A percentile compares a stretch with the other conserved stretches of the same genome.
Evolutionary conservation across 2,797 vertebrate species (phyloP).

Genomic region (Nasua narica): DNA sequence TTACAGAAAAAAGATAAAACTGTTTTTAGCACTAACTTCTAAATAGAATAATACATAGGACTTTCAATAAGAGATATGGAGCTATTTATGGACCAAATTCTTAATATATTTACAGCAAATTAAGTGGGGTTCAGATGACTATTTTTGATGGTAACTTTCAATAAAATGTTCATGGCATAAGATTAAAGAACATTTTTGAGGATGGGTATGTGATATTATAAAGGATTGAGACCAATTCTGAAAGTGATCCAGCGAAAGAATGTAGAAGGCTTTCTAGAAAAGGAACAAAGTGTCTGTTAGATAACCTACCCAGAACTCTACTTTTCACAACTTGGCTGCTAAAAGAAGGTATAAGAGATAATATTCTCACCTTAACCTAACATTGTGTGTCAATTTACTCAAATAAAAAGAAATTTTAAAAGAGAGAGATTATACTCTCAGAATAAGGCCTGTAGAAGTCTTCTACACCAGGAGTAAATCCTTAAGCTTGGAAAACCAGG

Average conservation of each 20-base stretch:
- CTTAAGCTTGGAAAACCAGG: background rate
- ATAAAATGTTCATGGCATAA: background rate
- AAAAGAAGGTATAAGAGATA: background rate
- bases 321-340: background rate
- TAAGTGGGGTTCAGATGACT: background rate
- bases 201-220: background rate
- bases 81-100: background rate
- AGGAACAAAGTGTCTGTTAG: background rate
- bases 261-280: background rate
- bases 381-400: background rate
- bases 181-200: background rate
- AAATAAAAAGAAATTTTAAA: background rate
- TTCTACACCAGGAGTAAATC: background rate
- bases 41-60: background rate
- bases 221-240: background rate
- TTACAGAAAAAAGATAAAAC: constrained; percentile 7
- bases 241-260: background rate
- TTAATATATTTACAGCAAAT: background rate
- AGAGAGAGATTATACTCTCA: background rate
- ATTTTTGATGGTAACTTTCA: background rate
- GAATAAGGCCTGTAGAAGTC: background rate
- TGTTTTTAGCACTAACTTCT: constrained; percentile 13
- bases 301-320: background rate
- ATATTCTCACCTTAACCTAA: background rate
- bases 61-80: background rate